Base-by-base conservation (phyloP, 30 jellyfish, hydroid and myxozoan genomes). In the Thelohanellus kitauei region DNA sequence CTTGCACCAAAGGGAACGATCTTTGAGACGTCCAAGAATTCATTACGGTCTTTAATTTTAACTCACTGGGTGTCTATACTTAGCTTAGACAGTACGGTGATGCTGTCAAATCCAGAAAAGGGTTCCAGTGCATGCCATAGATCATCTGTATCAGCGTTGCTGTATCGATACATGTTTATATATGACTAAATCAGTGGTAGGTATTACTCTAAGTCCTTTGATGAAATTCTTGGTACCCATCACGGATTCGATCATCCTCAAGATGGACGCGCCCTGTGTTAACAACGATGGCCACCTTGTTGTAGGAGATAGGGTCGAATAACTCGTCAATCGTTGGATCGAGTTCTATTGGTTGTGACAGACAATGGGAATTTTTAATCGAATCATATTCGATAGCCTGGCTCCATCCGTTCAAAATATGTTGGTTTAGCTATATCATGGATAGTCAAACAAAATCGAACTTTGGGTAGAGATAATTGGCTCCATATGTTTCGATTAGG, bases 381-480 rank as follows among this genome's bases (percentile, higher is more conserved):
- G 89, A 67, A 48, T 80, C 98, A 22, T 54, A 24, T 8, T 85
- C 27, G 2, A 80, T 29, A 9, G 98, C 98, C 17, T 86, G 64
- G 25, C 66, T 87, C 98, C 98, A 80, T 6, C 98, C 98, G 4
- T 56, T 49, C 18, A 85, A 84, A 12, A 80, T 69, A 49, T 80
- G 90, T 18, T 63, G 41, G 49, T 80, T 89, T 18, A 80, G 64
- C 98, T 80, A 40, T 2, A n/a, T 8, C n/a, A 27, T 27, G 12
- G 6, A 27, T 5, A 1, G 21, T 39, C 80, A 60, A 40, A 80
- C 98, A 24, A 85, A 58, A 14, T 38, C 35, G 34, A 80, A 58
- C 20, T 57, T 25, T 15, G 47, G 23, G 45, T 66, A 47, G 29
- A 80, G 82, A 18, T 25, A 58, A 33, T 65, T 45, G 12, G 98